phyloP scores from a whole-genome alignment of 2,113 vertebrate species.

The Tinamus guttatus region DNA sequence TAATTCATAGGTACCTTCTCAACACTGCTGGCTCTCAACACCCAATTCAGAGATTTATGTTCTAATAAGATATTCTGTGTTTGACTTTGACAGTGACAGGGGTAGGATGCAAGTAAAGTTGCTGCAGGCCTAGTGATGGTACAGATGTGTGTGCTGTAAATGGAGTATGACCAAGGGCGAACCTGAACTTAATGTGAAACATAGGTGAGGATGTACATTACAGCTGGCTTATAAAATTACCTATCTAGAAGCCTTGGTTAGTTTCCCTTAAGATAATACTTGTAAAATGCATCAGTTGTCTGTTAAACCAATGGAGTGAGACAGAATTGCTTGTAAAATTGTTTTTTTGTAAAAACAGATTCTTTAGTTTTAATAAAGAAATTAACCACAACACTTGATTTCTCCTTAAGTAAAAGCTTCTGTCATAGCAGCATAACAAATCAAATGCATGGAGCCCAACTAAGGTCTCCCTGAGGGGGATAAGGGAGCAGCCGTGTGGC shows the following conservation, averaged over 20 bases:
- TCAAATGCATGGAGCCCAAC: neutral
- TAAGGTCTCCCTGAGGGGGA: neutral
- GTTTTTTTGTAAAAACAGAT: slow-evolving; percentile 28
- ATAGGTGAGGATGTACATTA: neutral
- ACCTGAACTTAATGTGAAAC: neutral
- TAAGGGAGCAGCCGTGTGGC: neutral
- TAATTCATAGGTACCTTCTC: neutral
- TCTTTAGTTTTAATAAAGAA: slow-evolving; percentile 59
- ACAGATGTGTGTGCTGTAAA: neutral
- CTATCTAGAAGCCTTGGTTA: neutral
- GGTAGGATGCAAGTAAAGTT: neutral
- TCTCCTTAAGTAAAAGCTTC: neutral
- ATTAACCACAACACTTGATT: neutral
- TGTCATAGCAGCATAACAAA: neutral
- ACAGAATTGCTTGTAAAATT: neutral
- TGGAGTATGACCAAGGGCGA: neutral
- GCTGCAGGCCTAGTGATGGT: neutral
- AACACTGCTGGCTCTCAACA: neutral
- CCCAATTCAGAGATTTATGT: neutral
- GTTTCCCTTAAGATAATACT: neutral
- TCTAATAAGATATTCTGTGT: fast-evolving
- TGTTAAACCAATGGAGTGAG: neutral
- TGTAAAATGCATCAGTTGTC: neutral
- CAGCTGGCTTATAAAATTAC: neutral
- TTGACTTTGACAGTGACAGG: neutral